Percentiles rank a stretch among this genome's conserved stretches.
These are phyloP conservation scores for Druon quercuslanigerum DNA, from an alignment of 1,140 invertebrate genomes.

Conservation along the genomic window DNA sequence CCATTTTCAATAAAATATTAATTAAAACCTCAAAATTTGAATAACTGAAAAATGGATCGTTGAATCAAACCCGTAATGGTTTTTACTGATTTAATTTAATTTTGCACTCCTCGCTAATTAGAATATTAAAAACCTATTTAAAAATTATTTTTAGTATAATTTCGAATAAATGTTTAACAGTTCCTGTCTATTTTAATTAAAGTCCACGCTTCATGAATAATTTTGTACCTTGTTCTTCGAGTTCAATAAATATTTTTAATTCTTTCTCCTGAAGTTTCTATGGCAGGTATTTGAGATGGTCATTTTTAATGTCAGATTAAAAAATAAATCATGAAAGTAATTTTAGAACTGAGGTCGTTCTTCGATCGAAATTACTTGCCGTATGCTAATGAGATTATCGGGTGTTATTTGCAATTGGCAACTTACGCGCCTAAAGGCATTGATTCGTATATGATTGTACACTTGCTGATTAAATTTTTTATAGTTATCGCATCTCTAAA, in stretches of 20 bases:
- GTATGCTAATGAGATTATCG: conserved; percentile 14
- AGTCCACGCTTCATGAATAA: no score
- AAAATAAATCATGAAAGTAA: background rate
- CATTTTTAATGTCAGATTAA: conserved; percentile 1
- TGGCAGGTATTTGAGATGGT: background rate
- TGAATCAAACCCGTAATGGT: no score
- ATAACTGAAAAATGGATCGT: no score
- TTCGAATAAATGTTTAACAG: no score
- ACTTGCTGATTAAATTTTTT: background rate
- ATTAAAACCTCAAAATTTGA: no score
- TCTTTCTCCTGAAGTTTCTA: background rate
- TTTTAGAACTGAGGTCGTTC: conserved; percentile 18
- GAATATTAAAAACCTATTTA: no score
- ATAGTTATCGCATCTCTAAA: background rate
- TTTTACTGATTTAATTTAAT: no score
- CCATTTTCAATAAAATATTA: no score
- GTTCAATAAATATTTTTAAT: background rate
- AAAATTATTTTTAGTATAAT: no score
- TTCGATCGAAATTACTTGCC: conserved; percentile 15
- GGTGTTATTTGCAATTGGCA: conserved; percentile 20
- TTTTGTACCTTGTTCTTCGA: no score
- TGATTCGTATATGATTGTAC: background rate
- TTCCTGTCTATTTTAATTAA: no score
- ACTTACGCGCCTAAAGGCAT: background rate
- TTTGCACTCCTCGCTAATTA: no score